Percentiles rank a stretch among this genome's conserved stretches.
These are phyloP conservation scores for Chymomyza costata DNA, from an alignment of 1,140 invertebrate species.

Conservation along the genomic window DNA sequence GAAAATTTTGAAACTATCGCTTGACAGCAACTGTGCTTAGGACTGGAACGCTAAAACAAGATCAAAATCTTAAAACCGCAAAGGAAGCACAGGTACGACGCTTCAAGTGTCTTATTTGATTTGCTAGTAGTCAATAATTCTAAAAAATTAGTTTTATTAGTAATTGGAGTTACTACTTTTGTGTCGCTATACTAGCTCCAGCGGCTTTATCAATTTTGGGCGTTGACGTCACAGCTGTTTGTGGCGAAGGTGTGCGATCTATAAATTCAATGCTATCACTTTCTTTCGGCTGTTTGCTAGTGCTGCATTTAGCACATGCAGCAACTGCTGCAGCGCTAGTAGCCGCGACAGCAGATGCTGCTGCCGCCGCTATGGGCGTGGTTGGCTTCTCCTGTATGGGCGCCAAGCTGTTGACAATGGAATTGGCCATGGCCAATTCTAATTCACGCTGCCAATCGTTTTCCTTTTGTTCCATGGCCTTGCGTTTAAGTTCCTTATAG, in stretches of 20 bases:
- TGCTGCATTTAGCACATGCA: slow-evolving; percentile 12
- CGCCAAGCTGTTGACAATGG: slow-evolving; percentile 64
- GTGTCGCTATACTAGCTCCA: neutral
- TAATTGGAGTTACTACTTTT: too few relatives aligned
- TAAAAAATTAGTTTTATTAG: too few relatives aligned
- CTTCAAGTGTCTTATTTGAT: too few relatives aligned
- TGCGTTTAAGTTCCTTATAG: slow-evolving; percentile 80
- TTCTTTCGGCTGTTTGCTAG: slow-evolving; percentile 35
- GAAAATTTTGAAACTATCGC: too few relatives aligned
- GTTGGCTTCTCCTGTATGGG: slow-evolving; percentile 64
- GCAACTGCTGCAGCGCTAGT: slow-evolving; percentile 10
- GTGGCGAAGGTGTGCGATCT: slow-evolving; percentile 71
- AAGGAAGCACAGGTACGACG: too few relatives aligned
- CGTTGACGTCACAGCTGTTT: slow-evolving; percentile 11
- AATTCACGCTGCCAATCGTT: slow-evolving; percentile 84
- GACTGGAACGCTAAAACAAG: too few relatives aligned
- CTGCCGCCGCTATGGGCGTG: slow-evolving; percentile 13
- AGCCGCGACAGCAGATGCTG: slow-evolving; percentile 7
- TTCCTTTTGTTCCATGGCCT: slow-evolving; percentile 82
- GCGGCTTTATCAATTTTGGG: neutral
- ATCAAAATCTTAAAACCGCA: too few relatives aligned
- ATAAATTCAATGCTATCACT: slow-evolving; percentile 70
- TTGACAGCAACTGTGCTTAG: too few relatives aligned
- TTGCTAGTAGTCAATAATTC: too few relatives aligned
- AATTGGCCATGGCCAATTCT: slow-evolving; percentile 79